Conservation (phyloP, 1,140 invertebrate genomes). For the Hetaerina americana region DNA sequence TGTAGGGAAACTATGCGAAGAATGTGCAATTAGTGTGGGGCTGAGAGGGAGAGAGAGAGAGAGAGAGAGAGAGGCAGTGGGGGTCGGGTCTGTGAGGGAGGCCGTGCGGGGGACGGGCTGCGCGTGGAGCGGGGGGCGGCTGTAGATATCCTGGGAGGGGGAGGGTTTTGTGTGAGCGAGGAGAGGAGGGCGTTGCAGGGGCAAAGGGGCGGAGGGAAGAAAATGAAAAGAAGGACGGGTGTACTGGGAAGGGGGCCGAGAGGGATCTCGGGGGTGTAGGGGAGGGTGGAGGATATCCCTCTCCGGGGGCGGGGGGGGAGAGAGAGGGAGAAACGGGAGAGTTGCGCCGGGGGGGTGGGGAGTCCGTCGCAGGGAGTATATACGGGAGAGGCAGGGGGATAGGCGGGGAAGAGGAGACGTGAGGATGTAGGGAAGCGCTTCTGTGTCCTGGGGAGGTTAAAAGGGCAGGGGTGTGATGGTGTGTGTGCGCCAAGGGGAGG, state of each 20-base stretch:
- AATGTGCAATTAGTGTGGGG: slow-evolving; percentile 79
- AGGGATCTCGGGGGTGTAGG: not conserved
- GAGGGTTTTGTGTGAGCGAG: slow-evolving; percentile 4
- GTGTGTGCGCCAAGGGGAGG: too few relatives aligned
- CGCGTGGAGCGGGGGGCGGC: slow-evolving; percentile 16
- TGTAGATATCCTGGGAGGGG: not conserved
- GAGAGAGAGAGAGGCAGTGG: slow-evolving; percentile 9
- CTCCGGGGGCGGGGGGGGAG: too few relatives aligned
- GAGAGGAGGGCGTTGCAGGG: slow-evolving; percentile 26
- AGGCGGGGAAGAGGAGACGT: too few relatives aligned
- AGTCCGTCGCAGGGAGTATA: too few relatives aligned
- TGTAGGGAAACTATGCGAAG: slow-evolving; percentile 66
- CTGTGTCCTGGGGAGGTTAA: too few relatives aligned
- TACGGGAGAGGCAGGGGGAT: too few relatives aligned
- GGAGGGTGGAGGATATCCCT: too few relatives aligned
- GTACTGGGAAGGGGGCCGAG: not conserved
- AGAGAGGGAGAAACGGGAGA: not conserved
- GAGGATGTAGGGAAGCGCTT: too few relatives aligned
- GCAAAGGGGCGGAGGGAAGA: slow-evolving; percentile 38
- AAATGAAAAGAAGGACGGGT: slow-evolving; percentile 42
- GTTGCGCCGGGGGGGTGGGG: not conserved
- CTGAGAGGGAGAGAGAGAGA: slow-evolving; percentile 35
- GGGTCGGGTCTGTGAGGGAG: slow-evolving; percentile 9
- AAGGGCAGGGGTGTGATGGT: too few relatives aligned
- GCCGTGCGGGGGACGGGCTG: slow-evolving; percentile 1